Evolutionary conservation across 2,888 invertebrate species (phyloP), one percentile per base, ranked within the genome.

Genomic region (Dascillus cervinus): DNA sequence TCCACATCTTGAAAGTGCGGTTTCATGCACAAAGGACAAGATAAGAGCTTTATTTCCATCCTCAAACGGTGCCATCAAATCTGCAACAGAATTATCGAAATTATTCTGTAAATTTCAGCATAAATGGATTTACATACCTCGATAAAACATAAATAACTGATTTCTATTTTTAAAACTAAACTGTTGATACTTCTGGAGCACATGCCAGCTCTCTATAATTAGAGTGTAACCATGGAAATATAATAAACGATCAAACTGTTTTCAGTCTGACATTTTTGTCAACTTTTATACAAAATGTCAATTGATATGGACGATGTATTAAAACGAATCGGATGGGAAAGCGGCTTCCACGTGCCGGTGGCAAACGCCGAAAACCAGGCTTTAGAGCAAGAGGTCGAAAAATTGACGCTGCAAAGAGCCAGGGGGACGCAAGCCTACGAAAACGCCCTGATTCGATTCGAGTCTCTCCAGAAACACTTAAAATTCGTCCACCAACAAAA

Each of bases 301-400:
- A 54, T 57, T 21, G 69, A 72, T 45, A 71, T 83, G 54, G 70
- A 73, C 22, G 73, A 79, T 47, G 67, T 84, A 34, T 62, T 86
- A 35, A 73, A 74, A 44, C 72, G 78, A 45, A 66, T 85, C 35
- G 85, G 84, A 2, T 85, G 83, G 81, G 72, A 74, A 32, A 76
- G 80, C 51, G 85, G 86, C 3, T 82, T 83, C 37, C 79, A 80
- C 52, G 73, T 85, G 47, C 89, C 89, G 2, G 72, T 89, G 39
- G 84, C 88, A 1, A 83, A 82, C 64, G 71, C 75, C 22, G 80
- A 80, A 51, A 89, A 89, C 53, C 66, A 66, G 48, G 55, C 50
- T 19, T 55, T 77, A 13, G 73, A 77, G 52, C 58, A 64, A 35
- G 66, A 74, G 62, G 68, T 76, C 8, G 62, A 62, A 12, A 53